Evolutionary conservation across 2,797 vertebrate genomes (phyloP).

Genomic region (Cyprinella venusta): DNA sequence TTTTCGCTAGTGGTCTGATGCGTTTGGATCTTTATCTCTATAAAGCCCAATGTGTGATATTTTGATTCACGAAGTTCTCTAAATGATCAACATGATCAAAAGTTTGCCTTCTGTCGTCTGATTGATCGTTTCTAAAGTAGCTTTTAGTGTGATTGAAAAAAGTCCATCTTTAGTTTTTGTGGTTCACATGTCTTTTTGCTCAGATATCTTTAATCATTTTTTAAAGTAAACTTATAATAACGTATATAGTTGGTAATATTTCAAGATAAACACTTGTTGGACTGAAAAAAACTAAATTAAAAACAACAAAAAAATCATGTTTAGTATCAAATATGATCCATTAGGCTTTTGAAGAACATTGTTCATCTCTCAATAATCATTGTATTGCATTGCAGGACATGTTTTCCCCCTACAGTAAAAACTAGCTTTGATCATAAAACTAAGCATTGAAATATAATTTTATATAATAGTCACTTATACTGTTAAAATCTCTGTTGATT

Average conservation of each 20-base stretch:
- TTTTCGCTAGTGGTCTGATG: background rate
- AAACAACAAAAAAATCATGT: background rate
- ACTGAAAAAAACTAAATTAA: background rate
- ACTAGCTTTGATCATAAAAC: background rate
- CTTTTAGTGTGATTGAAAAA: background rate
- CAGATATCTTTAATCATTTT: background rate
- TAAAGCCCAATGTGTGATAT: background rate
- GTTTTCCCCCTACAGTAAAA: background rate
- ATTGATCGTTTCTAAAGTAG: background rate
- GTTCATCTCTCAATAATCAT: background rate
- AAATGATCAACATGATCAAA: background rate
- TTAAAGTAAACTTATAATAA: background rate
- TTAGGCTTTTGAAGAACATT: background rate
- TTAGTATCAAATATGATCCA: background rate
- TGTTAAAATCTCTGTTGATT: background rate
- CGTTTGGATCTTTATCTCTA: background rate
- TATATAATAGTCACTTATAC: background rate
- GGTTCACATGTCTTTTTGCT: background rate
- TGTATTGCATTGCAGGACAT: background rate
- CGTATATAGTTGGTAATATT: background rate
- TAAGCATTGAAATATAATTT: background rate
- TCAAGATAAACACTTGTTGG: background rate
- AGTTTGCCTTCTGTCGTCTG: background rate
- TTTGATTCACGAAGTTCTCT: background rate
- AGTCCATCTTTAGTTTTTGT: background rate